phyloP scores from a whole-genome alignment of 1,140 invertebrate genomes.

The Saccostrea echinata region DNA sequence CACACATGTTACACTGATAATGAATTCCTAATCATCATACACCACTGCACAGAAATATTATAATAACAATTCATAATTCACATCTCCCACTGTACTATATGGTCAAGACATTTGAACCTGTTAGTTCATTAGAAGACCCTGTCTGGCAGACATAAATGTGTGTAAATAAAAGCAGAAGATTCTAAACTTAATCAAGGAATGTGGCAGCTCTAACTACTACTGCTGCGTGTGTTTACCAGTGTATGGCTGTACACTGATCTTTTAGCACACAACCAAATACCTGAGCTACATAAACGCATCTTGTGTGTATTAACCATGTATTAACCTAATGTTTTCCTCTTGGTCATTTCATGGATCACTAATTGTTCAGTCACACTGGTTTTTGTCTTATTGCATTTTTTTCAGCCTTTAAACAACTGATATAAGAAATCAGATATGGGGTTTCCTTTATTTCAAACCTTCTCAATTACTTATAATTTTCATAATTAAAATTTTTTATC shows the following conservation, averaged over 20 bases:
- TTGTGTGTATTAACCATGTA: conserved; percentile 18
- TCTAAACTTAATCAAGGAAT: not conserved
- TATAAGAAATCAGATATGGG: too few species aligned
- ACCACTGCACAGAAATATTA: too few species aligned
- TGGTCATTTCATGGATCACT: conserved; percentile 31
- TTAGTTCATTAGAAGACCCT: not conserved
- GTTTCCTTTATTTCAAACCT: too few species aligned
- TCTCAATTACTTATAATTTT: too few species aligned
- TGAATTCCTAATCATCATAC: not conserved
- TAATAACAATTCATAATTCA: not conserved
- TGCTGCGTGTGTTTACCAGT: not conserved
- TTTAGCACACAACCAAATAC: too few species aligned
- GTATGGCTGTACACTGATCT: not conserved
- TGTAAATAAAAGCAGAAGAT: conserved; percentile 20
- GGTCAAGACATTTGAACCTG: not conserved
- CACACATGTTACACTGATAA: not conserved
- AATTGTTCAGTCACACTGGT: not conserved
- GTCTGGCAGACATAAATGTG: not conserved
- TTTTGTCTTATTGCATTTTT: not conserved
- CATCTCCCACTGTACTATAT: not conserved
- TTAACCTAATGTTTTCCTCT: conserved; percentile 12
- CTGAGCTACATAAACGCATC: conserved; percentile 31
- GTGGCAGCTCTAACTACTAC: not conserved
- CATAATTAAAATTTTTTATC: too few species aligned
- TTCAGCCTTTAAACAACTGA: too few species aligned